Conservation (phyloP, 1,140 invertebrate species). For the Lepidurus couesii region DNA sequence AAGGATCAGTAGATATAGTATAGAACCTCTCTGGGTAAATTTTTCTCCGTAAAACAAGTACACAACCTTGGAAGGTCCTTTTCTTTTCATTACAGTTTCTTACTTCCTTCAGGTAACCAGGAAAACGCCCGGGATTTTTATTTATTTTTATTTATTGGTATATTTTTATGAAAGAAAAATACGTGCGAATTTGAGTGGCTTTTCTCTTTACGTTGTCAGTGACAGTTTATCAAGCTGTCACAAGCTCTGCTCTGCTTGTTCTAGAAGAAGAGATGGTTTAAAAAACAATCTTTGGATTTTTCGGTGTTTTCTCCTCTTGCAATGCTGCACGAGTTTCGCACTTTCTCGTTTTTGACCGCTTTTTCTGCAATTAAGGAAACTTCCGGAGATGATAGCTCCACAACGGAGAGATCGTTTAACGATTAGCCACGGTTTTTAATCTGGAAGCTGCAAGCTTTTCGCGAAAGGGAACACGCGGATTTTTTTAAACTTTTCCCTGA, state of each 20-base stretch:
- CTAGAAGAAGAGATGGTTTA: neutral
- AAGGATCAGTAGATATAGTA: too few relatives aligned
- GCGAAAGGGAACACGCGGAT: too few relatives aligned
- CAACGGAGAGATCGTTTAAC: neutral
- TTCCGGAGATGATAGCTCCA: neutral
- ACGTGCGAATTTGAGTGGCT: neutral
- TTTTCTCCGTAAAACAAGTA: neutral
- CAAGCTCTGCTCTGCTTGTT: neutral
- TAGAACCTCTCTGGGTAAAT: neutral
- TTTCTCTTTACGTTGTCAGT: too few relatives aligned
- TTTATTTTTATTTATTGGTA: neutral
- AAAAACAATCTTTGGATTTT: neutral
- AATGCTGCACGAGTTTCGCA: constrained; percentile 7
- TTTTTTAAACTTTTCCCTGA: too few relatives aligned
- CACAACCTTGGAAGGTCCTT: constrained; percentile 6
- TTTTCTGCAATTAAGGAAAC: neutral
- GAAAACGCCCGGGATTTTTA: neutral
- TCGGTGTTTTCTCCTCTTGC: neutral
- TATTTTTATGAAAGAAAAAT: neutral
- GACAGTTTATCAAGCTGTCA: too few relatives aligned
- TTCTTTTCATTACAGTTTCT: neutral
- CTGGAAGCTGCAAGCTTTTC: neutral
- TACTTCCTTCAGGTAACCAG: neutral
- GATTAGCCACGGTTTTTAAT: neutral
- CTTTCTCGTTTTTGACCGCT: neutral